Evolutionary conservation across 2,888 invertebrate species (phyloP).

Genomic region (Brachylomia viminalis): DNA sequence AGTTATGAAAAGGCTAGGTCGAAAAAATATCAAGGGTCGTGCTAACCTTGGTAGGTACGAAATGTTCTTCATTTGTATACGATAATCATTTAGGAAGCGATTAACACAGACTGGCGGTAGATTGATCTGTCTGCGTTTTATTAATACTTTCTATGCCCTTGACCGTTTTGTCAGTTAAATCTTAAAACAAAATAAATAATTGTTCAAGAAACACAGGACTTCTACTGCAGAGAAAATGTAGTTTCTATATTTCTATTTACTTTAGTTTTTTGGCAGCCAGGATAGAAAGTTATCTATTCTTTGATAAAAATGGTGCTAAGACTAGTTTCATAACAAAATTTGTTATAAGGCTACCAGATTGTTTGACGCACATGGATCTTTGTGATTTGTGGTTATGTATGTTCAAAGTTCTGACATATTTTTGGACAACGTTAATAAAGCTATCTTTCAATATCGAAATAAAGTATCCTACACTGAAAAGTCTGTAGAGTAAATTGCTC

Average conservation of each 20-base stretch:
- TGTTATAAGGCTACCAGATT: neutral
- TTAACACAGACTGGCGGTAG: neutral
- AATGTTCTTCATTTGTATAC: neutral
- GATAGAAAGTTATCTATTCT: constrained; percentile 3
- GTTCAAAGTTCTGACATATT: constrained; percentile 3
- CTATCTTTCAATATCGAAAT: neutral
- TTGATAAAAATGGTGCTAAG: neutral
- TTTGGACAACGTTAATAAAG: neutral
- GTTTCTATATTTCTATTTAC: too few species aligned
- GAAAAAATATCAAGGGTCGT: neutral
- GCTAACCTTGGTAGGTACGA: neutral
- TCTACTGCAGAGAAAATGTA: too few species aligned
- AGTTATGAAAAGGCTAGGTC: neutral
- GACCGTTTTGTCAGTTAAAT: neutral
- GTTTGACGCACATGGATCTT: neutral
- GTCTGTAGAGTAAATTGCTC: neutral
- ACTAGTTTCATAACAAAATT: neutral
- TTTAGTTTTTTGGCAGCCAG: constrained; percentile 4
- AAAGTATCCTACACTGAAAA: neutral
- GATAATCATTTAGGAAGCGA: neutral
- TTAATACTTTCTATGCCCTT: neutral
- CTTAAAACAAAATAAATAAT: neutral
- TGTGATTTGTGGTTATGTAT: neutral
- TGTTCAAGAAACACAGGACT: neutral
- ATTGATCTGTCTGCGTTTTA: constrained; percentile 9